Evolutionary conservation across 2,888 invertebrate species (phyloP), one percentile per base, ranked within the genome.

Genomic region (Minunthozetes semirufus): DNA sequence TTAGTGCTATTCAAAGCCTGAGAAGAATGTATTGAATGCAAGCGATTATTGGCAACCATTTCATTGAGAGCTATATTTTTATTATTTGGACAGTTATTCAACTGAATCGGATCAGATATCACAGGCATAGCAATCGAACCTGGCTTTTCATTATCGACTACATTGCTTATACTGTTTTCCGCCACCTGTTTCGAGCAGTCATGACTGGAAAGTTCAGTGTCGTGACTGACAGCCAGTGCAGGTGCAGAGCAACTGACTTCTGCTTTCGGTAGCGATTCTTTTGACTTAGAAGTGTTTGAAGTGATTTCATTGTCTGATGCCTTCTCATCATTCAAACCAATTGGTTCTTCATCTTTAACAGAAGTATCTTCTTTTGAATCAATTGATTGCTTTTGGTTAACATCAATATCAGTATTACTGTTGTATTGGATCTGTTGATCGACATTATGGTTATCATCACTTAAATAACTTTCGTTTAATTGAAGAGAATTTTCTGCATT

Each of bases 161-260:
- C 33, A 63, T 63, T 56, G 56, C 25, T 25, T 56, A 56, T 25
- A 56, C 11, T n/a, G 46, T 1, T 19, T 68, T 68, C 68, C 68
- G 19, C 68, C 68, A 68, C 68, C 68, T 68, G 68, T 68, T n/a
- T 19, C 19, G 25, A 3, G 68, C 19, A 46, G 3, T 68, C 46
- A 68, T 42, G 38, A 38, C n/a, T 22, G n/a, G 4, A 38, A 4
- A 38, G 46, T n/a, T n/a, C 29, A 61, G 19, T 27, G n/a, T 61
- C 29, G 61, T 63, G 33, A 63, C 63, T 63, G n/a, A 63, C 33
- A 33, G 33, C 68, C 19, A 38, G 68, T 68, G 68, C 68, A 68
- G 68, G 68, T 68, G 68, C 19, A n/a, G 42, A 46, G n/a, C 46
- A 68, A 68, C 22, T 68, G 68, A 68, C 46, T 46, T 68, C 68